phyloP scores from a whole-genome alignment of 2,113 vertebrate genomes.

The Gnathonemus echidnorhynchus region DNA sequence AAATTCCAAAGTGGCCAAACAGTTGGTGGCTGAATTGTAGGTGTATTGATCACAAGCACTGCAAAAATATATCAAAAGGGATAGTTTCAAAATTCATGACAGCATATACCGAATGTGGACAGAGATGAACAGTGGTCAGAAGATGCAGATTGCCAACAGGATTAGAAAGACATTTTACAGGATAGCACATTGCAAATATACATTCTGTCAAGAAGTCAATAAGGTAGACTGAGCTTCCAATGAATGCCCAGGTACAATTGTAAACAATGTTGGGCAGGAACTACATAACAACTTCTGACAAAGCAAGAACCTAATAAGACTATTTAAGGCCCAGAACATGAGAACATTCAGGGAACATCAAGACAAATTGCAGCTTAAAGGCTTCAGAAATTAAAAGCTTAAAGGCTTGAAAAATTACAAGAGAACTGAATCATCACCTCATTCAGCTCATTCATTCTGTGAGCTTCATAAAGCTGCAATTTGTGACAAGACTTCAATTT shows the following conservation, averaged over 20 bases:
- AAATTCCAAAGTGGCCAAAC: background rate
- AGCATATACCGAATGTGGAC: background rate
- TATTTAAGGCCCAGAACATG: too few relatives aligned
- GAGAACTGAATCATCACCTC: background rate
- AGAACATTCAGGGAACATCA: too few relatives aligned
- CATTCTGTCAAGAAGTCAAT: too few relatives aligned
- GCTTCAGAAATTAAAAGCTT: background rate
- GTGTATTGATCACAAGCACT: background rate
- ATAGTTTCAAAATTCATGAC: background rate
- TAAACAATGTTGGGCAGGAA: too few relatives aligned
- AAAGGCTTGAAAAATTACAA: background rate
- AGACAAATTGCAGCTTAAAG: too few relatives aligned
- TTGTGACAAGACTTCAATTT: background rate
- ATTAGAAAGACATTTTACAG: background rate
- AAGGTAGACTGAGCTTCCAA: too few relatives aligned
- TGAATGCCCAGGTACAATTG: too few relatives aligned
- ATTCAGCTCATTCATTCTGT: background rate
- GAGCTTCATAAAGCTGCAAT: background rate
- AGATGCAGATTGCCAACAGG: background rate
- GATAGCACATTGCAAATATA: too few relatives aligned
- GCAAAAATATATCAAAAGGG: background rate
- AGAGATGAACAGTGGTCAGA: background rate
- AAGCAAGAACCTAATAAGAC: too few relatives aligned
- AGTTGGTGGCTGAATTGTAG: background rate
- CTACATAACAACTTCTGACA: too few relatives aligned